Evolutionary conservation across 2,797 vertebrate genomes (phyloP).

Genomic region (Steatocranus sp.): DNA sequence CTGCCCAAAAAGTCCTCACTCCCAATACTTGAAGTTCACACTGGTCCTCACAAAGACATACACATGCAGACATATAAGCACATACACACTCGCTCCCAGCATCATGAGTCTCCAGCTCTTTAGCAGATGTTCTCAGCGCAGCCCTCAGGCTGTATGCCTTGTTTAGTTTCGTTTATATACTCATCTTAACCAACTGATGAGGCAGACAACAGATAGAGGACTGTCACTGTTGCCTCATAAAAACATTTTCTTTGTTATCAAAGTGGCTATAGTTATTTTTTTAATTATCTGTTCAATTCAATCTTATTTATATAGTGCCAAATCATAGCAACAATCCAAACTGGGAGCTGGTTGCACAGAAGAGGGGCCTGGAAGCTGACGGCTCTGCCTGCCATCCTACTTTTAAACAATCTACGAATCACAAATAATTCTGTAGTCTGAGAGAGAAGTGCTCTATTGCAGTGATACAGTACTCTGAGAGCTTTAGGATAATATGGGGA

Average conservation of each 20-base stretch:
- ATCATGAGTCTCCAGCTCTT: conserved; percentile 1
- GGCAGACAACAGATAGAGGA: conserved; percentile 16
- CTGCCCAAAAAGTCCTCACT: too few species aligned
- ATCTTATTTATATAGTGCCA: not conserved
- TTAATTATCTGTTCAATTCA: not conserved
- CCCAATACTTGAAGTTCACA: not conserved
- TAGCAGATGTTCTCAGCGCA: conserved; percentile 40
- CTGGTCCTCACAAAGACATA: not conserved
- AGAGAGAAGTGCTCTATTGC: not conserved
- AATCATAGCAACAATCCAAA: not conserved
- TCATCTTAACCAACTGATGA: conserved; percentile 15
- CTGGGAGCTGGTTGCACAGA: not conserved
- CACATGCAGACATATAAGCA: not conserved
- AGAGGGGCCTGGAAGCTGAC: not conserved
- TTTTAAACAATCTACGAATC: not conserved
- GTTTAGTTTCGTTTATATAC: conserved; percentile 29
- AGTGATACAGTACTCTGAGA: not conserved
- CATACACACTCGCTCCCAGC: not conserved
- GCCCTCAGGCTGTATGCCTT: conserved; percentile 16
- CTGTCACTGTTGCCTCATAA: not conserved
- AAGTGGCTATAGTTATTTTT: not conserved
- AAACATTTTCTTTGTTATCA: not conserved
- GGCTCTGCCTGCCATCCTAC: not conserved
- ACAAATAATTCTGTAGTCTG: not conserved
- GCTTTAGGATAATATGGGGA: not conserved